Base-by-base conservation (phyloP, 2,888 invertebrate species). In the Sceliomorpha sp. region DNA sequence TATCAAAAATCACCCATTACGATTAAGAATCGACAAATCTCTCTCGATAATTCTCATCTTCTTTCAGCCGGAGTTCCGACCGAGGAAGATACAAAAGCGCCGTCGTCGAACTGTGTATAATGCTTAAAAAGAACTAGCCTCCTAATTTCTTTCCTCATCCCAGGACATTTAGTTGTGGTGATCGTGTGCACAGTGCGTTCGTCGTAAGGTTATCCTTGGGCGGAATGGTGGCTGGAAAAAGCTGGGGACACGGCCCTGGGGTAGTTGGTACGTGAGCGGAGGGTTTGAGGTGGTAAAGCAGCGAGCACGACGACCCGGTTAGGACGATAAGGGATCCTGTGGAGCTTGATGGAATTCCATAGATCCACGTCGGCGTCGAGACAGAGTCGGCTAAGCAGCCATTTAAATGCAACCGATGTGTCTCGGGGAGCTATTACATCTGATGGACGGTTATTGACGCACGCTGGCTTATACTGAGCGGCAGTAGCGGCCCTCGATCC, bases 321-420 rank as follows among this genome's bases (percentile, higher is more conserved):
- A 82, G 80, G 78, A 86, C 86, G 86, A 86, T 87, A 86, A 87
- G 84, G 85, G 87, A 87, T 84, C 81, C 84, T 76, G 82, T 81
- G 81, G 82, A 87, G 85, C 87, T 88, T 88, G 88, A 88, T 88
- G 87, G 88, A 88, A 88, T 88, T 87, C 87, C 87, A 87, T 88
- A 88, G 87, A 88, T 88, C 88, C 83, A 86, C 85, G 88, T 88
- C 87, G 83, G 80, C 84, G 85, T 82, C 87, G 88, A 87, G 87
- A 87, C 88, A 87, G 87, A 87, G 85, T 87, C 84, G 82, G 87
- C 87, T 88, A 87, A 88, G 87, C 86, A 88, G 88, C 87, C 87
- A 88, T 88, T 88, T 88, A 88, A 88, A 88, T 88, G 88, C 88
- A 88, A 88, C 88, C 88, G 87, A 88, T 87, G 88, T 88, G 88